Conservation (phyloP, 2,797 vertebrate genomes). For the Rhodeus uyekii region DNA sequence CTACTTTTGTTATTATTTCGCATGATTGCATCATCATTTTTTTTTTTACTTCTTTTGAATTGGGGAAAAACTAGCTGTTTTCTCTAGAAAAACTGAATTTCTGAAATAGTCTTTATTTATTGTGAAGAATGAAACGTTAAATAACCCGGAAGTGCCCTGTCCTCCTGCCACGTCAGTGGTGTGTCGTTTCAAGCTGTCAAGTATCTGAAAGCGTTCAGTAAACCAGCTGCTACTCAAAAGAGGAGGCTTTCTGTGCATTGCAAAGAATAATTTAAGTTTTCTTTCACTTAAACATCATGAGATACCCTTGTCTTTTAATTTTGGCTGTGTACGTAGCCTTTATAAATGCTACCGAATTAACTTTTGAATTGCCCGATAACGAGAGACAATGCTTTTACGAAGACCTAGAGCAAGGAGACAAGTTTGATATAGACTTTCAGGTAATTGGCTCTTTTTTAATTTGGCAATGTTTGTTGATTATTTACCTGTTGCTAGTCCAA, state of each 20-base stretch:
- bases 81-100: too few relatives aligned
- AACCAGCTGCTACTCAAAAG: background rate
- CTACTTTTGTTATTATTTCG: background rate
- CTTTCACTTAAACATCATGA: slow-evolving; percentile 59
- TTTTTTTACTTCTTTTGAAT: background rate
- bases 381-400: slow-evolving; percentile 81
- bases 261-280: background rate
- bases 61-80: background rate
- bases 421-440: slow-evolving; percentile 79
- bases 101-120: background rate
- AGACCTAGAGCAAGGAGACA: slow-evolving; percentile 71
- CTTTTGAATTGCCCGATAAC: slow-evolving; percentile 79
- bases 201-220: background rate
- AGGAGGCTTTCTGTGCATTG: background rate
- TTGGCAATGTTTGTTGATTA: background rate
- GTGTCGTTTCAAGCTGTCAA: slow-evolving; percentile 20
- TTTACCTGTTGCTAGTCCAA: background rate
- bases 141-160: slow-evolving; percentile 68
- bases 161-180: slow-evolving; percentile 75
- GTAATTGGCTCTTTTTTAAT: slow-evolving; percentile 58
- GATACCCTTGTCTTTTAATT: slow-evolving; percentile 43
- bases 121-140: slow-evolving; percentile 26
- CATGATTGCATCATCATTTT: too few relatives aligned
- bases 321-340: slow-evolving; percentile 58
- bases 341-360: slow-evolving; percentile 73